Base-by-base conservation (phyloP, 2,888 invertebrate genomes). In the Morpho deidamia region DNA sequence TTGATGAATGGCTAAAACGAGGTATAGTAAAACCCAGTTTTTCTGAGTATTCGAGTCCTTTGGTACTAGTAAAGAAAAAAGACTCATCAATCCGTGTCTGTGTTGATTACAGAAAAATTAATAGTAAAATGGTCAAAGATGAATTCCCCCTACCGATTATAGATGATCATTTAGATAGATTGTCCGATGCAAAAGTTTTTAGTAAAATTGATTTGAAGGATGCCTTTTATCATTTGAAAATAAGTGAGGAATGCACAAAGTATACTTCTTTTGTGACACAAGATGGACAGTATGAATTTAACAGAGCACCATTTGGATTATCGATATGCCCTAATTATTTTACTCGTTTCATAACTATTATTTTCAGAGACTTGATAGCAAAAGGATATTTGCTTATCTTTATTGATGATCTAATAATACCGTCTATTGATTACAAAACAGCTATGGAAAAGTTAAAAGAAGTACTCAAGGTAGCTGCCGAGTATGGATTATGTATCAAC, bases 211-310 rank as follows among this genome's bases (percentile, higher is more conserved):
- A 77, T 58, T 56, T 77, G 10, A 71, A 70, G 60, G 68, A 75
- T 66, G 74, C 69, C 14, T 78, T 74, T 56, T 77, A 77, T 43
- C 76, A 80, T 59, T 69, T 78, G n/a, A 58, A 52, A 1, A 51
- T 76, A 1, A 65, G 65, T 10, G 61, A 63, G 41, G 51, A 61
- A 9, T 63, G 57, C n/a, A 12, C 67, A 44, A 68, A 71, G 56
- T 79, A 76, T 49, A 77, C 76, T 1, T 56, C 78, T 0, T 81
- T 80, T 64, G 73, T 78, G 3, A 74, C 72, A 76, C 82, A 60
- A n/a, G n/a, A n/a, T n/a, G n/a, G n/a, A n/a, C n/a, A n/a, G n/a
- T n/a, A n/a, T n/a, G n/a, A n/a, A n/a, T 78, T 81, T 57, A 44
- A 69, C n/a, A 66, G 57, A 58, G 69, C 71, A n/a, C 56, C 59